Conservation (phyloP, 2,888 invertebrate species). For the Macaria notata region DNA sequence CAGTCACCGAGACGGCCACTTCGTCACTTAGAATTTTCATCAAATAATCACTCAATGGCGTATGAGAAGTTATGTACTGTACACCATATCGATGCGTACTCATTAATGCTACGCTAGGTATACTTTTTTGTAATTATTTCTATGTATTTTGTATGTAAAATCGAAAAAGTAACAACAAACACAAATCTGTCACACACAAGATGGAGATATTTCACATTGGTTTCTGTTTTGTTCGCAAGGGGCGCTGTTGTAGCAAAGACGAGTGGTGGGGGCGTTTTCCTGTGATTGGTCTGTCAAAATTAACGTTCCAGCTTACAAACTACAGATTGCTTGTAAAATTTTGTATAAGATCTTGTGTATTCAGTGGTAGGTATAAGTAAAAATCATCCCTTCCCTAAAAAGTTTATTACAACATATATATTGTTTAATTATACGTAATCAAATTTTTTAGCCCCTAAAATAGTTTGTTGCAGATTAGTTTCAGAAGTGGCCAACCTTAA, state of each 20-base stretch:
- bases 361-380: no score
- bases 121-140: constrained; percentile 60
- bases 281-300: constrained; percentile 53
- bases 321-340: background rate
- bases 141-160: constrained; percentile 63
- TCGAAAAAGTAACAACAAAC: constrained; percentile 79
- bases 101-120: constrained; percentile 45
- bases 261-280: constrained; percentile 52
- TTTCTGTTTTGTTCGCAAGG: constrained; percentile 70
- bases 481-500: background rate
- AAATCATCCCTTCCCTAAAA: no score
- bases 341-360: no score
- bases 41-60: constrained; percentile 36
- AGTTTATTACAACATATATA: no score
- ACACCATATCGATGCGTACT: constrained; percentile 41
- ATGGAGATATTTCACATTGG: constrained; percentile 84
- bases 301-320: constrained; percentile 51
- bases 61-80: constrained; percentile 33
- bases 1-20: constrained; percentile 75
- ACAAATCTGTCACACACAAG: constrained; percentile 84
- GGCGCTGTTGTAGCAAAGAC: constrained; percentile 59
- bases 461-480: no score
- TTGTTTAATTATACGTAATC: no score
- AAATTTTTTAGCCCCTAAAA: no score
- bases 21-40: constrained; percentile 73